These are phyloP conservation scores for Hyppa rectilinea DNA, from an alignment of 2,888 invertebrate genomes.

Conservation along the genomic window DNA sequence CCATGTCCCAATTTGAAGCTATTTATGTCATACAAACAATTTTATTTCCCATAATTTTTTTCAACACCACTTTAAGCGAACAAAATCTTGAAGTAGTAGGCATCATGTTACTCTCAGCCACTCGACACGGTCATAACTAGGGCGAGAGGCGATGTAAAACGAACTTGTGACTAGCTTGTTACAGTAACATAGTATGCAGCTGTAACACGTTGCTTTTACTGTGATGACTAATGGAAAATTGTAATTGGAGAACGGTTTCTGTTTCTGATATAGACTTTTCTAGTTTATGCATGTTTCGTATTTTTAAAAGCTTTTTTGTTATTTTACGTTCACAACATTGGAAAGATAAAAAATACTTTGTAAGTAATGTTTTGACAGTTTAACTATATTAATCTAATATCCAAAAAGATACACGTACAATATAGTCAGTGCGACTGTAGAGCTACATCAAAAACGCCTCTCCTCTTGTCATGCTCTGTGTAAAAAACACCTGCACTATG, in stretches of 20 bases:
- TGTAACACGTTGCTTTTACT: constrained; percentile 19
- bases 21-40: constrained; percentile 8
- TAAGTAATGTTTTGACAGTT: no score
- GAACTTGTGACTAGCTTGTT: constrained; percentile 48
- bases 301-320: background rate
- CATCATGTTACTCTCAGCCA: constrained; percentile 43
- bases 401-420: no score
- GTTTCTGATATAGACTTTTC: background rate
- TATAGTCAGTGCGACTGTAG: no score
- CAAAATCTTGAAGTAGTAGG: constrained; percentile 39
- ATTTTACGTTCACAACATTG: background rate
- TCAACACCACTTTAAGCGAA: constrained; percentile 19
- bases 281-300: background rate
- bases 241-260: constrained; percentile 10
- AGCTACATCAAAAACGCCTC: no score
- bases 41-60: constrained; percentile 23
- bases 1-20: background rate
- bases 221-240: constrained; percentile 16
- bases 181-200: constrained; percentile 17
- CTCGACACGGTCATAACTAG: constrained; percentile 55
- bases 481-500: no score
- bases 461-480: no score
- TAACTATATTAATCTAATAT: no score
- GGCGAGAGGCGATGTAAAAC: constrained; percentile 44
- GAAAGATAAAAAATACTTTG: background rate